Percentiles rank a stretch among this genome's conserved stretches.
phyloP scores from a whole-genome alignment of 2,797 vertebrate species.

The Brachyalestes nurse region DNA sequence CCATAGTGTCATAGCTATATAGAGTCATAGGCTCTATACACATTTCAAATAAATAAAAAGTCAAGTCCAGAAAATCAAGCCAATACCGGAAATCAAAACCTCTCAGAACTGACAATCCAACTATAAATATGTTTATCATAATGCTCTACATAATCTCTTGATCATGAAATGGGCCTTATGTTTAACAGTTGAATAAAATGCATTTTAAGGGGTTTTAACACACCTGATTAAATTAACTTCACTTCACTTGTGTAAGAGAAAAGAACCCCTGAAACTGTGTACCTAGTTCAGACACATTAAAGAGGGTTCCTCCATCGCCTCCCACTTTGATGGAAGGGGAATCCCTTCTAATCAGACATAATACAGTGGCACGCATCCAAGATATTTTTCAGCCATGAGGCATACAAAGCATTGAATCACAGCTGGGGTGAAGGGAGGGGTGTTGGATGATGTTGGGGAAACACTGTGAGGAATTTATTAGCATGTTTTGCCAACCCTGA shows the following conservation, averaged over 20 bases:
- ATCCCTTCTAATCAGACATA: conserved; percentile 16
- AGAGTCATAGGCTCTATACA: too few species aligned
- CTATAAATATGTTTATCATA: too few species aligned
- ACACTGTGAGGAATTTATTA: conserved; percentile 45
- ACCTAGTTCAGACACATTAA: conserved; percentile 21
- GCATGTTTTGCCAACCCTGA: conserved; percentile 52
- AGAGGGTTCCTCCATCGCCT: neutral
- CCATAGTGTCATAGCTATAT: too few species aligned
- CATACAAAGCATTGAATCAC: conserved; percentile 24
- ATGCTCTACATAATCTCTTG: too few species aligned
- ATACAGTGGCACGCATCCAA: conserved; percentile 34
- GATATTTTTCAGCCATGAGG: conserved; percentile 21
- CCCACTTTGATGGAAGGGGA: conserved; percentile 8
- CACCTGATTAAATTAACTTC: neutral
- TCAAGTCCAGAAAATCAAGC: too few species aligned
- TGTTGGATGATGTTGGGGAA: neutral
- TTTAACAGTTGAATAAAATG: too few species aligned
- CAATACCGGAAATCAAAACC: too few species aligned
- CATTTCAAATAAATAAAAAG: too few species aligned
- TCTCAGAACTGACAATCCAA: too few species aligned
- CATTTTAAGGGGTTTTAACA: neutral
- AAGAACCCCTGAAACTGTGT: neutral
- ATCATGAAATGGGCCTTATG: too few species aligned
- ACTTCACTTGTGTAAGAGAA: neutral
- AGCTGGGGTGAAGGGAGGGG: neutral